These are phyloP conservation scores for human (Homo sapiens) DNA, from an alignment of 2,113 vertebrate species.

Conservation along the genomic window DNA sequence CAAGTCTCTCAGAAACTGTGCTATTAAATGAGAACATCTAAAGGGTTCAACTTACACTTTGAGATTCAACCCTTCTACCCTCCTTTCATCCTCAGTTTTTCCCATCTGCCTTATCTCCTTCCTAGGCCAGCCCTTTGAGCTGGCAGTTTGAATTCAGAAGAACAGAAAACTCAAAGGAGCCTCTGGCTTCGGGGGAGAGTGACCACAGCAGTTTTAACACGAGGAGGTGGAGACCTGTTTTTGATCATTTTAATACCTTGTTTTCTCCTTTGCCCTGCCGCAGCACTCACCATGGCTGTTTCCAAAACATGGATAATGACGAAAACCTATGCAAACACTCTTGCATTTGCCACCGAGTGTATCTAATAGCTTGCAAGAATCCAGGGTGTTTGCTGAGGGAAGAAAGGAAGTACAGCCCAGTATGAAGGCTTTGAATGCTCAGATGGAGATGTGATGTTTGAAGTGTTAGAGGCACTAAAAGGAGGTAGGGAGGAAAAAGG, in stretches of 20 bases:
- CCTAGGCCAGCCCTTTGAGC: neutral
- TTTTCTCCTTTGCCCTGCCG: conserved; percentile 43
- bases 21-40: neutral
- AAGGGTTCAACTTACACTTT: conserved; percentile 4
- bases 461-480: neutral
- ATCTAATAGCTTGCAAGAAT: conserved; percentile 52
- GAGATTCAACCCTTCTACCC: neutral
- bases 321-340: conserved; percentile 70
- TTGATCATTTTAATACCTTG: conserved; percentile 29
- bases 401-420: neutral
- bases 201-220: neutral
- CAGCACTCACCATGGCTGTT: conserved; percentile 41
- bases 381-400: neutral
- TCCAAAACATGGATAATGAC: conserved; percentile 62
- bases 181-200: neutral
- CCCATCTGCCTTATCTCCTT: conserved; percentile 38
- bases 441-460: neutral
- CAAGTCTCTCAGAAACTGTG: neutral
- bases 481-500: neutral
- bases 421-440: neutral
- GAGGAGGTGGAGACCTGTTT: conserved; percentile 27
- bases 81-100: neutral
- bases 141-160: neutral
- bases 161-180: neutral
- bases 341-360: conserved; percentile 37